A percentile compares a stretch with the other conserved stretches of the same genome.
phyloP scores from a whole-genome alignment of 2,797 vertebrate species.

The Amniataba percoides region DNA sequence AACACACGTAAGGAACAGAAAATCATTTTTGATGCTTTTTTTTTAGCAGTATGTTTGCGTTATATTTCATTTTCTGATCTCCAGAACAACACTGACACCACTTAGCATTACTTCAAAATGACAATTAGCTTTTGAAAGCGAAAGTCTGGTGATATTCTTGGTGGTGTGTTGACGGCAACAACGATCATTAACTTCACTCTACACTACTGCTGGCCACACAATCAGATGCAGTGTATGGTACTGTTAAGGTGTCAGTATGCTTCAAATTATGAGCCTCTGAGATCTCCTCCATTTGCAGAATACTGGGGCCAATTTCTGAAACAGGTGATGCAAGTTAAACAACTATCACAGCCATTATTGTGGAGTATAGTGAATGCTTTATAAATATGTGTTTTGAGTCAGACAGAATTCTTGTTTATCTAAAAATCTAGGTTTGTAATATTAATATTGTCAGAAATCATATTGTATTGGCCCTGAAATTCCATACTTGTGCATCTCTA shows the following conservation, averaged over 20 bases:
- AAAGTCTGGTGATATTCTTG: not conserved
- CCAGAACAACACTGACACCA: not conserved
- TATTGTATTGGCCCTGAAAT: not conserved
- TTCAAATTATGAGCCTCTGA: not conserved
- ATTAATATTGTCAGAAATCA: not conserved
- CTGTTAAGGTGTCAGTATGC: not conserved
- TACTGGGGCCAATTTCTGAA: not conserved
- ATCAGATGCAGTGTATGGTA: not conserved
- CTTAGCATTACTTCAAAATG: not conserved
- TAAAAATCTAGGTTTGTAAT: not conserved
- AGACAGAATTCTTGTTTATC: too few relatives aligned
- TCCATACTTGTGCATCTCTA: not conserved
- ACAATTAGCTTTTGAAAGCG: not conserved
- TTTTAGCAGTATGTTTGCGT: not conserved
- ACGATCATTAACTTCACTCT: not conserved
- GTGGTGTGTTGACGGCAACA: not conserved
- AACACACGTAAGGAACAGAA: not conserved
- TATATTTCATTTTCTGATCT: not conserved
- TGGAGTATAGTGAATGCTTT: too few relatives aligned
- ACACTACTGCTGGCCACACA: too few relatives aligned
- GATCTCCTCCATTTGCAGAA: not conserved
- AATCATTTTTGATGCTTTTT: not conserved
- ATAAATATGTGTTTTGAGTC: too few relatives aligned
- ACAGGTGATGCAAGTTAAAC: not conserved
- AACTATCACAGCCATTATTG: too few relatives aligned